Conservation (phyloP, 2,888 invertebrate species). For the Capitulum mitella region DNA sequence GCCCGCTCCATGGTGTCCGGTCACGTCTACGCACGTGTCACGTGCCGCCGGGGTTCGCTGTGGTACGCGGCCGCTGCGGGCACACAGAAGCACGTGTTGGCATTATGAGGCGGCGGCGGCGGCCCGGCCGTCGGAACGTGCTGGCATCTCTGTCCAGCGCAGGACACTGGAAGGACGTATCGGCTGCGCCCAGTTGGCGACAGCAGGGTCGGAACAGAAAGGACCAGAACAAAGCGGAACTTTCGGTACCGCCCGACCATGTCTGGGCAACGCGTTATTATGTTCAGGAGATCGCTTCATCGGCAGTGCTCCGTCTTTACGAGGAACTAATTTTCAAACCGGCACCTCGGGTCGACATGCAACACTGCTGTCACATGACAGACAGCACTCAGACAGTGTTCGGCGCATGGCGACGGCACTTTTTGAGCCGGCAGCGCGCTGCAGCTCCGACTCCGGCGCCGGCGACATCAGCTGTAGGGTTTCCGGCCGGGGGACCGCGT, state of each 20-base stretch:
- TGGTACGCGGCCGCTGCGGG: not conserved
- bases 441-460: too few relatives aligned
- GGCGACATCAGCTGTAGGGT: too few relatives aligned
- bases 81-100: not conserved
- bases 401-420: too few relatives aligned
- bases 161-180: not conserved
- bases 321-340: not conserved
- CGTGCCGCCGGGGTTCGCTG: too few relatives aligned
- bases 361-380: too few relatives aligned
- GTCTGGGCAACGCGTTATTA: not conserved
- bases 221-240: not conserved
- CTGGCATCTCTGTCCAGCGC: not conserved
- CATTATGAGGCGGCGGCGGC: not conserved
- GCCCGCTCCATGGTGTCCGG: conserved; percentile 61
- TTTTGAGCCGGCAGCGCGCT: too few relatives aligned
- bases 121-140: not conserved
- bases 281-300: not conserved
- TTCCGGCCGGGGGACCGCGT: too few relatives aligned
- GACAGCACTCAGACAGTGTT: too few relatives aligned
- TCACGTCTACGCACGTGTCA: not conserved
- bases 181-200: not conserved
- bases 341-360: too few relatives aligned
- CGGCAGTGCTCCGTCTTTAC: not conserved
- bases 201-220: not conserved
- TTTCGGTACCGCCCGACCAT: not conserved